Conservation (phyloP, 2,888 invertebrate species). For the Thyatira batis region DNA sequence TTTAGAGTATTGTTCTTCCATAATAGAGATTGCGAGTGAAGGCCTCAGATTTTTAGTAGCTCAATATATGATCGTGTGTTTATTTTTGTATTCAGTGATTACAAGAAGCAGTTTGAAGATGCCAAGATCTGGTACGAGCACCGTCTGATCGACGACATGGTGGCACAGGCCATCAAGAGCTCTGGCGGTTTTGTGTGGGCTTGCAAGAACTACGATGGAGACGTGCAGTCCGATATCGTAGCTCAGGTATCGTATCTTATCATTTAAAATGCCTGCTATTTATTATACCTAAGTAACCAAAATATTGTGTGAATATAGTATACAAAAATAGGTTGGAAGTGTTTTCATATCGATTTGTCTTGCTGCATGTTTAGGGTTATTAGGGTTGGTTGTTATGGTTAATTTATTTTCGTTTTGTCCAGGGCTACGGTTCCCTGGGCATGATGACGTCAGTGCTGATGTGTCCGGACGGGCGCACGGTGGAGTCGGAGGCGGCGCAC, state of each 20-base stretch:
- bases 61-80: too few species aligned
- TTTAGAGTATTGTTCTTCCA: too few species aligned
- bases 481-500: conserved; percentile 96
- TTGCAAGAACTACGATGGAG: conserved; percentile 96
- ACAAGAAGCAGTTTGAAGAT: conserved; percentile 88
- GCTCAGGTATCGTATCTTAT: conserved; percentile 81
- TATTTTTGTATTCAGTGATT: conserved; percentile 76
- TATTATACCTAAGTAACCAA: too few species aligned
- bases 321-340: too few species aligned
- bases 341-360: too few species aligned
- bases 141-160: conserved; percentile 95
- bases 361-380: too few species aligned
- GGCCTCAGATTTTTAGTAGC: too few species aligned
- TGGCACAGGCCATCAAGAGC: conserved; percentile 92
- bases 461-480: conserved; percentile 92
- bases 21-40: too few species aligned
- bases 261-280: too few species aligned
- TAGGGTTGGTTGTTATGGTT: neutral
- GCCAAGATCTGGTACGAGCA: conserved; percentile 95
- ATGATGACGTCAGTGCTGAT: conserved; percentile 95
- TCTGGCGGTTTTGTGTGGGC: conserved; percentile 95
- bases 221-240: conserved; percentile 94
- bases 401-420: conserved; percentile 1
- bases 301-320: too few species aligned
- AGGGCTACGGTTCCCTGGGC: conserved; percentile 91